Conservation (phyloP, 2,797 vertebrate genomes). For the Arrhamphus sclerolepis region DNA sequence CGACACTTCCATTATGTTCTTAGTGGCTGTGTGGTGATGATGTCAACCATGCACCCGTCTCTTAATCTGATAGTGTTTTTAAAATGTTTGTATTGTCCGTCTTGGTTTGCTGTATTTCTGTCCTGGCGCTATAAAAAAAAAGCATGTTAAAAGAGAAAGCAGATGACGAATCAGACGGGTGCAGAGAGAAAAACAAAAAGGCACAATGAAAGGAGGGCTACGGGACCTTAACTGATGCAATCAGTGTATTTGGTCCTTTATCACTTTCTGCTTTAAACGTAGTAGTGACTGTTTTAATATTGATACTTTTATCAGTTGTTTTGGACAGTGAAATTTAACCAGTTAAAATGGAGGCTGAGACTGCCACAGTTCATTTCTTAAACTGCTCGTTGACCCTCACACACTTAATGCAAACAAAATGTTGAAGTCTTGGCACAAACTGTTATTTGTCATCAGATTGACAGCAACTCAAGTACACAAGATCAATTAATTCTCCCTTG, state of each 20-base stretch:
- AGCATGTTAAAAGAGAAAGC: slow-evolving; percentile 67
- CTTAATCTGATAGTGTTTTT: slow-evolving; percentile 63
- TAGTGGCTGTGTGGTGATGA: slow-evolving; percentile 33
- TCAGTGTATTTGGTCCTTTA: slow-evolving; percentile 58
- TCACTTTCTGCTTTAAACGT: slow-evolving; percentile 70
- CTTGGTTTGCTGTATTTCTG: slow-evolving; percentile 70
- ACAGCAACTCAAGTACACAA: slow-evolving; percentile 49
- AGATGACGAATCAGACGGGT: slow-evolving; percentile 24
- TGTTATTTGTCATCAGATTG: slow-evolving; percentile 25
- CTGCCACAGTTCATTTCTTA: background rate
- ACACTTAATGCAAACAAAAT: slow-evolving; percentile 3
- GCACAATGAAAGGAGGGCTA: slow-evolving; percentile 27
- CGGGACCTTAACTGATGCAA: slow-evolving; percentile 55
- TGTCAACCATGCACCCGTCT: slow-evolving; percentile 65
- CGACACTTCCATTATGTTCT: slow-evolving; percentile 22
- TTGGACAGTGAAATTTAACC: slow-evolving; percentile 50
- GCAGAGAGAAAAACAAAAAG: slow-evolving; percentile 9
- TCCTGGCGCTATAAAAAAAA: slow-evolving; percentile 45
- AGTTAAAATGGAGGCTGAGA: slow-evolving; percentile 30
- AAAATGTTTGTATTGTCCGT: slow-evolving; percentile 59
- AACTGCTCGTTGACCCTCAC: slow-evolving; percentile 1
- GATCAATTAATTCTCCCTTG: slow-evolving; percentile 57
- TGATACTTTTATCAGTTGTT: slow-evolving; percentile 52
- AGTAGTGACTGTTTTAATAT: slow-evolving; percentile 73
- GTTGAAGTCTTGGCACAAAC: slow-evolving; percentile 9